Conservation (phyloP, 2,113 vertebrate species). For the Spilogale gracilis region DNA sequence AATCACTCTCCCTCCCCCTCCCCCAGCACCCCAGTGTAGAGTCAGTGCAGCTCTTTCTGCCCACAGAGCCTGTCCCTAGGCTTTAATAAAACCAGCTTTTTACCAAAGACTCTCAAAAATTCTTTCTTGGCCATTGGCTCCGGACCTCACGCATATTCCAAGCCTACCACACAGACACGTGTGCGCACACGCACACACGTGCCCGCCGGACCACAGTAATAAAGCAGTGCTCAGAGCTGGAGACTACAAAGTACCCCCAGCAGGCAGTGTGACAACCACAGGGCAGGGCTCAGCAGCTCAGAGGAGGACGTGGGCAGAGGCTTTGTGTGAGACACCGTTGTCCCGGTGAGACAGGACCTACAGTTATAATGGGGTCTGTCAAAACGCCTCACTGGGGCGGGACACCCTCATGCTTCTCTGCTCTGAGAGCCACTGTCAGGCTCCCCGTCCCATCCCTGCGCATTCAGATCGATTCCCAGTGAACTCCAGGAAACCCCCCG, state of each 20-base stretch:
- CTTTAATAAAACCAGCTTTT: no score
- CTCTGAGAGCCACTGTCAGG: background rate
- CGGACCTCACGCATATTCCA: no score
- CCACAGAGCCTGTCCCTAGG: no score
- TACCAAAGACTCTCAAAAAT: no score
- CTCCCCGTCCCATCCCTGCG: no score
- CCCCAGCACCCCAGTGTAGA: no score
- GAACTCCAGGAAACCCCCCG: background rate
- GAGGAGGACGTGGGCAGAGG: no score
- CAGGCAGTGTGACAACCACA: no score
- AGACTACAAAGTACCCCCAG: fast-evolving
- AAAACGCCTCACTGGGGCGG: fast-evolving
- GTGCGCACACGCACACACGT: background rate
- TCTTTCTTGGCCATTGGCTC: no score
- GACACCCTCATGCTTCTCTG: background rate
- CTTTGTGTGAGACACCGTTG: background rate
- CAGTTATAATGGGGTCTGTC: background rate
- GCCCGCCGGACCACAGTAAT: no score
- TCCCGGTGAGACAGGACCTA: background rate
- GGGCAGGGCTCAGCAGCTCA: background rate
- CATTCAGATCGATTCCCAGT: background rate
- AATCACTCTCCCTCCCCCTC: no score
- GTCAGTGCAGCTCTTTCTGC: no score
- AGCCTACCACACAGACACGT: background rate
- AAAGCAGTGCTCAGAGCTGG: background rate